Conservation (phyloP, 2,113 vertebrate species). For the Catharus minimus region DNA sequence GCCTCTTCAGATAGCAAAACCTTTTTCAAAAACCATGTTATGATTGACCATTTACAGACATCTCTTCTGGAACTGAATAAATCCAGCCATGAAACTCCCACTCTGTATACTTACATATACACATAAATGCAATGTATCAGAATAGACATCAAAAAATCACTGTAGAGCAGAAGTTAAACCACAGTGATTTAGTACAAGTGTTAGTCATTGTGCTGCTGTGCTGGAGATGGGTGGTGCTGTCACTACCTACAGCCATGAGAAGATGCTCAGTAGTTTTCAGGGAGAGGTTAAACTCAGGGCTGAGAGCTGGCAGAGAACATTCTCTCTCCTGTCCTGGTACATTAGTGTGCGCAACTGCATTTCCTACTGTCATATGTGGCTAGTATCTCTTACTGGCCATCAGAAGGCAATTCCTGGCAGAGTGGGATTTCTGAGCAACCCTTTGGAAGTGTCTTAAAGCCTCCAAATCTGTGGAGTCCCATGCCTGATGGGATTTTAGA, state of each 20-base stretch:
- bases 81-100: neutral
- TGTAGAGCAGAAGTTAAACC: neutral
- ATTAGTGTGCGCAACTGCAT: neutral
- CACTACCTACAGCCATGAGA: neutral
- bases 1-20: neutral
- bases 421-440: neutral
- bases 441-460: neutral
- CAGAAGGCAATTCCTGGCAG: neutral
- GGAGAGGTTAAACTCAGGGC: neutral
- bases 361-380: neutral
- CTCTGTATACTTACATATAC: neutral
- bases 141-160: neutral
- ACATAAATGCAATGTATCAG: neutral
- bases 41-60: neutral
- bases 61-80: neutral
- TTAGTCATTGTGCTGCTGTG: neutral
- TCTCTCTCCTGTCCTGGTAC: neutral
- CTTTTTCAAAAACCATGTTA: neutral
- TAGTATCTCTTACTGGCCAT: neutral
- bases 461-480: neutral
- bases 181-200: neutral
- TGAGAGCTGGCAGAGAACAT: neutral
- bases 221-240: neutral
- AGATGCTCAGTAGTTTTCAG: neutral
- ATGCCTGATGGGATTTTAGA: neutral